These are phyloP conservation scores for Atta colombica DNA, from an alignment of 1,140 invertebrate species.

Conservation along the genomic window DNA sequence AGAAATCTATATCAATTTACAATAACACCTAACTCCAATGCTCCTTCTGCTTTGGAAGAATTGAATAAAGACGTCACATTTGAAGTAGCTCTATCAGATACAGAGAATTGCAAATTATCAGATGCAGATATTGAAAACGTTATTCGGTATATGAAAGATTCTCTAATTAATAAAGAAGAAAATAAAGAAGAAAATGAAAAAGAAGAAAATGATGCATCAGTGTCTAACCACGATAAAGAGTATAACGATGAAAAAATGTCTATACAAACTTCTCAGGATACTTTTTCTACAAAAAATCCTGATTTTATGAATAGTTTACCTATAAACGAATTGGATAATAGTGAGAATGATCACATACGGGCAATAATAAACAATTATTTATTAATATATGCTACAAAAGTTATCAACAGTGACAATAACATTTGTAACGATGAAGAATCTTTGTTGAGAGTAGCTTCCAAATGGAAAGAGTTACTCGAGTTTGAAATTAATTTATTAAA, in stretches of 20 bases:
- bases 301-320: background rate
- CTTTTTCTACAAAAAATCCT: background rate
- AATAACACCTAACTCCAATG: slow-evolving; percentile 39
- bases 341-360: background rate
- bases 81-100: slow-evolving; percentile 69
- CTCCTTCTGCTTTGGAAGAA: slow-evolving; percentile 70
- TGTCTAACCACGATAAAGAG: background rate
- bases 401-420: slow-evolving; percentile 3
- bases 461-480: slow-evolving; percentile 80
- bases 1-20: slow-evolving; percentile 60
- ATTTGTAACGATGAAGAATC: slow-evolving; percentile 38
- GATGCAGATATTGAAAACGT: slow-evolving; percentile 53
- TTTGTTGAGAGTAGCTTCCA: slow-evolving; percentile 64
- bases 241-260: background rate
- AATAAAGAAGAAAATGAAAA: slow-evolving; percentile 7
- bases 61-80: slow-evolving; percentile 72
- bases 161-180: background rate
- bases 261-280: slow-evolving; percentile 14
- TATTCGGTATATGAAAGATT: slow-evolving; percentile 53
- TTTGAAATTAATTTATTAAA: slow-evolving; percentile 79
- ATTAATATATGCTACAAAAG: background rate
- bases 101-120: slow-evolving; percentile 57
- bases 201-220: background rate
- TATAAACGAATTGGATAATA: slow-evolving; percentile 22
- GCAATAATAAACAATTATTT: slow-evolving; percentile 38